A percentile compares a stretch with the other conserved stretches of the same genome.
Conservation (phyloP, 2,113 vertebrate species). For the Istiophorus platypterus region DNA sequence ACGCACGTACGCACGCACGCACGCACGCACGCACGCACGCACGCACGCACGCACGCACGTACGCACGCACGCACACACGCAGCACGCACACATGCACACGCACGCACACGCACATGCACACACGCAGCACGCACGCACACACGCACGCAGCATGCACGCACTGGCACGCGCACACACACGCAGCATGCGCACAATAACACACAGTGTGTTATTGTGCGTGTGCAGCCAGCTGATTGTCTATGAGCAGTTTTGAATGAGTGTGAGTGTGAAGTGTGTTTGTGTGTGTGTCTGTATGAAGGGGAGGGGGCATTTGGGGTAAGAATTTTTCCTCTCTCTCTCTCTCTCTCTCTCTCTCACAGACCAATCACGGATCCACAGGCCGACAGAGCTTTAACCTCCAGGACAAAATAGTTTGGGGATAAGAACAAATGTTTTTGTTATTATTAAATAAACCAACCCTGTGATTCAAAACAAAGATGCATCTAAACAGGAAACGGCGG, state of each 20-base stretch:
- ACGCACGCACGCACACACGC: neutral
- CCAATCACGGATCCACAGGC: slow-evolving; percentile 32
- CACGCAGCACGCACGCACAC: slow-evolving; percentile 1
- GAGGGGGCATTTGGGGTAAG: slow-evolving; percentile 1
- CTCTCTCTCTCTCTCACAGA: slow-evolving; percentile 41
- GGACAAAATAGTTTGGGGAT: too few species aligned
- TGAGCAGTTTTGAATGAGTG: neutral
- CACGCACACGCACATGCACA: neutral
- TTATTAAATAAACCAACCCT: too few species aligned
- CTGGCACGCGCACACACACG: slow-evolving; percentile 38
- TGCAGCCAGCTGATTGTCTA: neutral
- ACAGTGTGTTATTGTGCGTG: slow-evolving; percentile 9
- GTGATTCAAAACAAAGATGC: too few species aligned
- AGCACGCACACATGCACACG: neutral
- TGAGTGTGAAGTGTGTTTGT: too few species aligned
- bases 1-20: neutral
- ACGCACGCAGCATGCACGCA: slow-evolving; percentile 22
- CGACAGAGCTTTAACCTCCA: neutral
- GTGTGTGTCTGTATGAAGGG: neutral
- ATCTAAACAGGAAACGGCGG: too few species aligned
- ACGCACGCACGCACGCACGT: slow-evolving; percentile 36
- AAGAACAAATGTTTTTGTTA: too few species aligned
- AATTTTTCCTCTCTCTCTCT: neutral
- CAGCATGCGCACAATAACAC: too few species aligned
- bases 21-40: slow-evolving; percentile 3